Evolutionary conservation across 2,113 vertebrate species (phyloP).

Genomic region (Hemiprocne comata): DNA sequence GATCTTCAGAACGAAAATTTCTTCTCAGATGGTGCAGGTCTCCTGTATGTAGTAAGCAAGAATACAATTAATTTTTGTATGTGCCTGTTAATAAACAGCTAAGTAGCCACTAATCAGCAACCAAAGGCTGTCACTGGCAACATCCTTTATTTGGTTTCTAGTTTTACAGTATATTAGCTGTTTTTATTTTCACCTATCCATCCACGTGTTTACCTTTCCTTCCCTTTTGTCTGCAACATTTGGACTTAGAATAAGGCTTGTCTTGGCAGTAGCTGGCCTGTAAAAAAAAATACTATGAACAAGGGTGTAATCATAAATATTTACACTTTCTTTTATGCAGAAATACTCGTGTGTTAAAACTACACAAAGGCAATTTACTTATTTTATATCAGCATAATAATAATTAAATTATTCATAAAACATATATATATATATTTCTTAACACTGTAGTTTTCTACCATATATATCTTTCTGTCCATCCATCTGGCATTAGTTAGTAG

Average conservation of each 20-base stretch:
- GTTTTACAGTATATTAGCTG: background rate
- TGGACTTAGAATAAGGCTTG: background rate
- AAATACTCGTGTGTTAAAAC: background rate
- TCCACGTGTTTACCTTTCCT: background rate
- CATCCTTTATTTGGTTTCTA: background rate
- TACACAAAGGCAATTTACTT: background rate
- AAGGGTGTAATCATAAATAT: conserved; percentile 17
- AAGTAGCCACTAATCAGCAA: background rate
- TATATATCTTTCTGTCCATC: background rate
- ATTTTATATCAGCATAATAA: background rate
- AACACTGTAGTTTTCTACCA: background rate
- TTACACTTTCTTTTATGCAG: background rate
- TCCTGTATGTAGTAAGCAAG: background rate
- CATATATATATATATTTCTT: background rate
- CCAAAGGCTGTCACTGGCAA: background rate
- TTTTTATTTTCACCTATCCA: background rate
- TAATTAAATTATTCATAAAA: background rate
- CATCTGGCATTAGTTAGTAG: background rate
- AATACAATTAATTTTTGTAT: background rate
- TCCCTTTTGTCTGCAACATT: background rate
- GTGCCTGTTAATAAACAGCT: background rate
- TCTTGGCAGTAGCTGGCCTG: background rate
- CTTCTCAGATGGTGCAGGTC: background rate
- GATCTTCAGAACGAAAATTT: background rate
- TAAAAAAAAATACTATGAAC: background rate